phyloP scores from a whole-genome alignment of 2,113 vertebrate genomes.

The Narcine bancroftii region DNA sequence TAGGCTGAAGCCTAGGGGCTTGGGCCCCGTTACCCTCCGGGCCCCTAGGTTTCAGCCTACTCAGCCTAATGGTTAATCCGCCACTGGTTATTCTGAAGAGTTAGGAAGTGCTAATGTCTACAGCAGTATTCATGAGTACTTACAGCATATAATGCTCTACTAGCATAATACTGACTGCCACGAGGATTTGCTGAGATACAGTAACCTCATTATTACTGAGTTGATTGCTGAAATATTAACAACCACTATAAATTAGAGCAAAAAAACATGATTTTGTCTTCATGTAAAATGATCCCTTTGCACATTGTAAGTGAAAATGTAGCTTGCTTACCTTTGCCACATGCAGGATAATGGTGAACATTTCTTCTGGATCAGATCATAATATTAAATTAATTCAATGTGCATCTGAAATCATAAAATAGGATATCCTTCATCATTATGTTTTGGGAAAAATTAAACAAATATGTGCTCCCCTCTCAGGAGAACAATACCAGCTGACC shows the following conservation, averaged over 20 bases:
- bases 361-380: neutral
- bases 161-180: neutral
- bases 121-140: neutral
- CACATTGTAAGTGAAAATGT: neutral
- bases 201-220: neutral
- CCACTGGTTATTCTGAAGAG: neutral
- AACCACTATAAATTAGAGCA: neutral
- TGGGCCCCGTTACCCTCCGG: no score
- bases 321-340: neutral
- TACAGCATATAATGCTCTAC: neutral
- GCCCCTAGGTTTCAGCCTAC: no score
- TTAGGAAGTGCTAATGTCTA: neutral
- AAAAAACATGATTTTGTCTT: neutral
- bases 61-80: no score
- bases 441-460: neutral
- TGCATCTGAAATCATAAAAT: neutral
- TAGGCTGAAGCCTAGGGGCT: no score
- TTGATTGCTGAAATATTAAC: neutral
- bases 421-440: neutral
- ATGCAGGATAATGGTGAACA: neutral
- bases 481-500: neutral
- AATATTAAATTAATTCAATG: conserved; percentile 17
- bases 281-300: neutral
- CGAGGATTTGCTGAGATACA: neutral
- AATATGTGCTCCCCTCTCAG: neutral